A percentile compares a stretch with the other conserved stretches of the same genome.
Evolutionary conservation across 1,140 invertebrate genomes (phyloP).

Genomic region (Lithobius niger): DNA sequence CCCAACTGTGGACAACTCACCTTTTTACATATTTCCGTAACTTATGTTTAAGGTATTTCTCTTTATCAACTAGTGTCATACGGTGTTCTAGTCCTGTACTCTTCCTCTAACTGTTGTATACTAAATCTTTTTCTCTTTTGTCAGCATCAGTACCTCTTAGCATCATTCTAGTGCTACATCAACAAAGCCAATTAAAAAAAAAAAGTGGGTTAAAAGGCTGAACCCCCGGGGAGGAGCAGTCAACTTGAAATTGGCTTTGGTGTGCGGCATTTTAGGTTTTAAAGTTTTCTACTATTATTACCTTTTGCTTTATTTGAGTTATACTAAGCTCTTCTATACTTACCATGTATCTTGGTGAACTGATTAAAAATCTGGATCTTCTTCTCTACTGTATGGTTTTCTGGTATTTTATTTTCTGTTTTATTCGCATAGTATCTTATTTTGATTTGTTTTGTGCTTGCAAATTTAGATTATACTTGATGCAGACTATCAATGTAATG

Average conservation of each 20-base stretch:
- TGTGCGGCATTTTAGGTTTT: neutral
- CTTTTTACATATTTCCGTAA: neutral
- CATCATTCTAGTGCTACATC: neutral
- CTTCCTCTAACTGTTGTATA: neutral
- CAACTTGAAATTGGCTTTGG: constrained; percentile 1
- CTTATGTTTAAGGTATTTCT: neutral
- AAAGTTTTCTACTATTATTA: neutral
- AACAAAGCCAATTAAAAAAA: neutral
- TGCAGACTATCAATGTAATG: too few relatives aligned
- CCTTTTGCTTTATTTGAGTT: constrained; percentile 4
- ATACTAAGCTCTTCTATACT: neutral
- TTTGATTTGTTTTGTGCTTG: too few relatives aligned
- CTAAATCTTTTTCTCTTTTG: neutral
- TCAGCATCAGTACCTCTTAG: neutral
- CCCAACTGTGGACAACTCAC: neutral
- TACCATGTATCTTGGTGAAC: constrained; percentile 3
- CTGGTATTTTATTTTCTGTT: neutral
- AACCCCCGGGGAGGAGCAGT: too few relatives aligned
- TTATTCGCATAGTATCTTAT: too few relatives aligned
- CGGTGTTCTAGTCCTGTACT: neutral
- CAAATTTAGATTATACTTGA: too few relatives aligned
- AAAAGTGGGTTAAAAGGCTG: neutral
- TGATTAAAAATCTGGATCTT: constrained; percentile 2
- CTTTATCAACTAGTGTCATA: neutral
- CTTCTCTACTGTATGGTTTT: neutral